Base-by-base conservation (phyloP, 2,113 vertebrate genomes). In the Pituophis catenifer region DNA sequence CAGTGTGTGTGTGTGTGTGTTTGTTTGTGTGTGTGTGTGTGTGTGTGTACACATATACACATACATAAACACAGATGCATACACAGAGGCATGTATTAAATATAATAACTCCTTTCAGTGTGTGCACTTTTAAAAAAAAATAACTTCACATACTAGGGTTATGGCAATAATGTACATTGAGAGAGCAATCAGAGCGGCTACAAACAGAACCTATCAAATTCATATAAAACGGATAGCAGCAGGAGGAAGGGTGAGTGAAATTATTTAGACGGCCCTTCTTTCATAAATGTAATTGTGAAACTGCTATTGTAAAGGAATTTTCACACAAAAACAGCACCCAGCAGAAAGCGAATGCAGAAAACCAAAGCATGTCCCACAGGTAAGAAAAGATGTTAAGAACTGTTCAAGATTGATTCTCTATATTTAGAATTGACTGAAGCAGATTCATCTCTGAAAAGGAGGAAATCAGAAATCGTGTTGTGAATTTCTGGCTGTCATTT, bases 281-380 rank as follows among this genome's bases (percentile, higher is more conserved):
- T 87, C 81, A 87, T 87, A 90, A 86, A 62, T 29, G 57, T 59
- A 87, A 87, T 93, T 87, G 89, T 90, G 89, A 33, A 26, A 87
- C 52, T 65, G 81, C 50, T 93, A 48, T 65, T 90, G 89, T 13
- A 90, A 62, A 93, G 89, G 26, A 15, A 70, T 86, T 90, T 93
- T 90, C 92, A 93, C 81, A 90, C 90, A 87, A 87, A 90, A 90
- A 87, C 86, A 93, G 48, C 11, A 33, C 29, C 81, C 50, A 9
- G 48, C 26, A 23, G 75, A 90, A 93, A 90, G 89, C 57, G n/a
- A 93, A 90, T 70, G 85, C 57, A 87, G 48, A 65, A 87, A 93
- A 93, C 90, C 92, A 87, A 90, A 90, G 81, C 89, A 86, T 54
- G 89, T 90, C 75, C 89, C 89, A 93, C 75, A 86, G 92, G 89